Percentiles rank a stretch among this genome's conserved stretches.
Evolutionary conservation across 2,113 vertebrate genomes (phyloP).

Genomic region (Sinocyclocheilus anshuiensis): DNA sequence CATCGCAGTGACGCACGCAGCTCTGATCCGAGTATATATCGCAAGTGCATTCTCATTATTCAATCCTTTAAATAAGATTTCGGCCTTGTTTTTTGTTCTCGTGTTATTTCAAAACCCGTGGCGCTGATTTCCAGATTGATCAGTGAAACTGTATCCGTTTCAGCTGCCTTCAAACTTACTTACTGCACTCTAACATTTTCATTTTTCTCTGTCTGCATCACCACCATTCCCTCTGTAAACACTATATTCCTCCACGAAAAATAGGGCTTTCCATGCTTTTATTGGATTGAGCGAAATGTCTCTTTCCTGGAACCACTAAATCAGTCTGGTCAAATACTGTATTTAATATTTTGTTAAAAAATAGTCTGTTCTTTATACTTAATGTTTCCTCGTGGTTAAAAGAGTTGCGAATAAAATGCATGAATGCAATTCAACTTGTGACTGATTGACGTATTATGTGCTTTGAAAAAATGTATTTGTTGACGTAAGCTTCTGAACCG

Average conservation of each 20-base stretch:
- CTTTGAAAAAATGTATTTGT: not conserved
- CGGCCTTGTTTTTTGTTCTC: not conserved
- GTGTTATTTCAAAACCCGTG: not conserved
- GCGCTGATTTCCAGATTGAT: not conserved
- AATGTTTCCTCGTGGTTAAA: not conserved
- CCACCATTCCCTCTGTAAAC: slow-evolving; percentile 71
- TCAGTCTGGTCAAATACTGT: not conserved
- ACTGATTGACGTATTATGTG: not conserved
- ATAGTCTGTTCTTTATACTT: not conserved
- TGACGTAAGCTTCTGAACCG: slow-evolving; percentile 19
- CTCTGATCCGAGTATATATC: slow-evolving; percentile 51
- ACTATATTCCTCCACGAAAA: slow-evolving; percentile 67
- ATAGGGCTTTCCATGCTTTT: slow-evolving; percentile 59
- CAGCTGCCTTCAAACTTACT: not conserved
- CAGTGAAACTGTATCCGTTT: not conserved
- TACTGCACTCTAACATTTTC: slow-evolving; percentile 44
- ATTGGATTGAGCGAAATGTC: not conserved
- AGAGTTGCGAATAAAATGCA: not conserved
- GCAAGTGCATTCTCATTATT: slow-evolving; percentile 42
- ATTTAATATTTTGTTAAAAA: not conserved
- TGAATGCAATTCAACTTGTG: not conserved
- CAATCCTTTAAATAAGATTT: not conserved
- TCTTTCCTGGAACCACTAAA: not conserved
- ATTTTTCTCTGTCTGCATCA: slow-evolving; percentile 59
- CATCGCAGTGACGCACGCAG: slow-evolving; percentile 48